A percentile compares a stretch with the other conserved stretches of the same genome.
Conservation (phyloP, 2,113 vertebrate genomes). For the Megaleporinus macrocephalus region DNA sequence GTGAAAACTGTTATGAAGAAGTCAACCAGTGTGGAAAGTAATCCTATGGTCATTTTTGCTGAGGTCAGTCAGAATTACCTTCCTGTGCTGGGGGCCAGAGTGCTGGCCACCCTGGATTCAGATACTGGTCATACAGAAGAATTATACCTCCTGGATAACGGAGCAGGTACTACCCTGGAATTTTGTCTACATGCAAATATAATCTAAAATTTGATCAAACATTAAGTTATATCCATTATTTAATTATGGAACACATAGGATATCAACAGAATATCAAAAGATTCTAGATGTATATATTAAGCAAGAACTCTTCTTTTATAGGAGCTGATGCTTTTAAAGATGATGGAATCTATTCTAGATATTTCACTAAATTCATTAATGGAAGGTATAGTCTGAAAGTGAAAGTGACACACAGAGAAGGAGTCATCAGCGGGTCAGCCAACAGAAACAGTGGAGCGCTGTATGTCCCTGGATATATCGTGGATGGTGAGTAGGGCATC, state of each 20-base stretch:
- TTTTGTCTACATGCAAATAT: not conserved
- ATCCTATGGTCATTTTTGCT: conserved; percentile 68
- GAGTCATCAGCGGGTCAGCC: not conserved
- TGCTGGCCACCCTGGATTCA: conserved; percentile 68
- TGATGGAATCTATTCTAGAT: conserved; percentile 76
- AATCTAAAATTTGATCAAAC: not conserved
- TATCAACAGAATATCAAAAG: too few relatives aligned
- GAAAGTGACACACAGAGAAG: conserved; percentile 53
- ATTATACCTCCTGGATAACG: conserved; percentile 70
- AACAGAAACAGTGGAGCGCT: conserved; percentile 56
- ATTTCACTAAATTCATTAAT: conserved; percentile 67
- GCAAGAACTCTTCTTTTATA: conserved; percentile 33
- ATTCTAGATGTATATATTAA: not conserved
- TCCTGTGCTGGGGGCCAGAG: conserved; percentile 68
- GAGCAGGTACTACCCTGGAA: conserved; percentile 67
- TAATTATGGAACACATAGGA: too few relatives aligned
- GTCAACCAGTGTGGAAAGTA: conserved; percentile 59
- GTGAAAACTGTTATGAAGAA: conserved; percentile 63
- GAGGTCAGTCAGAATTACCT: conserved; percentile 67
- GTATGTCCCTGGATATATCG: conserved; percentile 71
- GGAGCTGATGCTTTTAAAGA: conserved; percentile 71
- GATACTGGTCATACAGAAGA: conserved; percentile 47
- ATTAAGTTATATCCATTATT: too few relatives aligned
- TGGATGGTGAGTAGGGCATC: conserved; percentile 60
- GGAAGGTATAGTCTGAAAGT: conserved; percentile 74